phyloP scores from a whole-genome alignment of 2,113 vertebrate species.

The Scatophagus argus region DNA sequence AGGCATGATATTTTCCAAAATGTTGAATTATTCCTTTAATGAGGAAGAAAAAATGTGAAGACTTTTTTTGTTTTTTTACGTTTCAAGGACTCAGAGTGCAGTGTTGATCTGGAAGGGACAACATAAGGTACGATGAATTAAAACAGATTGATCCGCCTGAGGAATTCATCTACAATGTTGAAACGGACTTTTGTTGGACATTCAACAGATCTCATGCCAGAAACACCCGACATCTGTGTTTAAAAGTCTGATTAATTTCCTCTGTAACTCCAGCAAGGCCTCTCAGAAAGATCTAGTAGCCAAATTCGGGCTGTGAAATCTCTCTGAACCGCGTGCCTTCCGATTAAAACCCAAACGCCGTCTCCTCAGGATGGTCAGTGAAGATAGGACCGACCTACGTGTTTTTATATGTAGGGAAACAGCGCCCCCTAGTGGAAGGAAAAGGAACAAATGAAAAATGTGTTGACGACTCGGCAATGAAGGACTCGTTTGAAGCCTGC shows the following conservation, averaged over 20 bases:
- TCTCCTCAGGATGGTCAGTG: background rate
- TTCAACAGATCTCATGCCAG: background rate
- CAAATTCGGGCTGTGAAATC: slow-evolving; percentile 1
- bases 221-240: slow-evolving; percentile 9
- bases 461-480: slow-evolving; percentile 31
- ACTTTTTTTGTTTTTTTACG: slow-evolving; percentile 14
- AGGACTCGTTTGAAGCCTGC: slow-evolving; percentile 49
- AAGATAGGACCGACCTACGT: background rate
- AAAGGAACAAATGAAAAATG: slow-evolving; percentile 1
- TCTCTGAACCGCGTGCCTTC: slow-evolving; percentile 63
- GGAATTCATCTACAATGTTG: background rate
- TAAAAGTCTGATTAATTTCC: background rate
- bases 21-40: background rate
- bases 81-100: slow-evolving; percentile 1
- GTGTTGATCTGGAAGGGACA: background rate
- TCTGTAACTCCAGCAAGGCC: background rate
- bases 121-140: background rate
- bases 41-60: slow-evolving; percentile 38
- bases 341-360: slow-evolving; percentile 25
- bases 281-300: background rate
- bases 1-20: background rate
- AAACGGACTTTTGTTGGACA: background rate
- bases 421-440: slow-evolving; percentile 54
- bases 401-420: slow-evolving; percentile 29
- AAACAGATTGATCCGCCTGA: background rate